Conservation (phyloP, 2,113 vertebrate genomes). For the Athene noctua region DNA sequence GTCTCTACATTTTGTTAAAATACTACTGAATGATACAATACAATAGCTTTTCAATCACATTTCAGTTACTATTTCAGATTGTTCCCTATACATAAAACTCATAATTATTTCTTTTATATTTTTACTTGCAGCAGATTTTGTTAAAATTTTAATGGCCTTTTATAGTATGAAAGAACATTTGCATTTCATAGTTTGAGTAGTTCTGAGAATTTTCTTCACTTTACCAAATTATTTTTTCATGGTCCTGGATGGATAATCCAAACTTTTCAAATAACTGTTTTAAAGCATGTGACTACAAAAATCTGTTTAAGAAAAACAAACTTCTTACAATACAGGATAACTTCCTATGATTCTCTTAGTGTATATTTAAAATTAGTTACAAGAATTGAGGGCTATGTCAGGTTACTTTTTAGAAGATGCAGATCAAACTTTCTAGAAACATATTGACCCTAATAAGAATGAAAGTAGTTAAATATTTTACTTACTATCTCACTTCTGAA, state of each 20-base stretch:
- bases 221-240: background rate
- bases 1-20: background rate
- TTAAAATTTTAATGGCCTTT: background rate
- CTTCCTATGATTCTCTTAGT: background rate
- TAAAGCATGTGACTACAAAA: background rate
- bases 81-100: background rate
- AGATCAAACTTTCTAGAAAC: background rate
- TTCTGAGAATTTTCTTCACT: background rate
- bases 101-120: constrained; percentile 2
- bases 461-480: background rate
- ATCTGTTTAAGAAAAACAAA: background rate
- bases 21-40: background rate
- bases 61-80: background rate
- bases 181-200: background rate
- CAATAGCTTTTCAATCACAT: background rate
- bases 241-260: background rate
- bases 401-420: background rate
- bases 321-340: background rate
- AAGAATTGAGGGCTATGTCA: background rate
- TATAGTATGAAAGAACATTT: background rate
- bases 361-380: background rate
- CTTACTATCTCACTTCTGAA: background rate
- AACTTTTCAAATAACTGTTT: background rate
- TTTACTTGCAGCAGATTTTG: background rate
- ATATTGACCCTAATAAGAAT: background rate